Evolutionary conservation across 2,888 invertebrate species (phyloP), one percentile per base, ranked within the genome.

Genomic region (Pyrrhia umbra): DNA sequence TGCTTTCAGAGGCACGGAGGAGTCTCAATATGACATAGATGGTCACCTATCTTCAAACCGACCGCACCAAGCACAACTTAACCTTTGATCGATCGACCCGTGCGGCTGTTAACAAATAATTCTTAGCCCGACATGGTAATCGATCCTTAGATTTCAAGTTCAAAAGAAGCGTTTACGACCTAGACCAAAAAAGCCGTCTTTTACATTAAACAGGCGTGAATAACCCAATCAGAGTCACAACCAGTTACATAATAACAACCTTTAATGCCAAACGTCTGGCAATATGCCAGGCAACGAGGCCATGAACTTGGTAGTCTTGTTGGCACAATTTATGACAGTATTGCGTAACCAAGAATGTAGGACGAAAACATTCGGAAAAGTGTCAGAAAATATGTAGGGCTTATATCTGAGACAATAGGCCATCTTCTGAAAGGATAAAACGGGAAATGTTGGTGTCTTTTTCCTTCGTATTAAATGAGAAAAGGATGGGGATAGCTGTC

Each of bases 221-320:
- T 76, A 68, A 67, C 45, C 67, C 64, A 69, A 76, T 76, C 69
- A 61, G 43, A 59, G 40, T 42, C 49, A 40, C 61, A 51, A 51
- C 34, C 39, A 57, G 47, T 64, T 60, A 60, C 45, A 65, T 57
- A 70, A 70, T 42, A 75, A 51, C 72, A 70, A 65, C 72, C 65
- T 60, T 64, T 75, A 75, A 59, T 68, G 72, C 47, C 77, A 60
- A 61, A 34, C 57, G 54, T 49, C 64, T 79, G 79, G 79, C 78
- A 63, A 60, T 16, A 25, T 52, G 78, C 79, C 79, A 79, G 61
- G 23, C 21, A 18, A 45, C 49, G 42, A 62, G 80, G 68, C 63
- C 80, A 40, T 80, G 79, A 79, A 72, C 79, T 79, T 80, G 69
- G 58, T 45, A 63, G 42, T 47, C 46, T 55, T 73, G 50, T 55